A percentile compares a stretch with the other conserved stretches of the same genome.
Evolutionary conservation across 2,888 invertebrate genomes (phyloP).

Genomic region (Pomacea canaliculata): DNA sequence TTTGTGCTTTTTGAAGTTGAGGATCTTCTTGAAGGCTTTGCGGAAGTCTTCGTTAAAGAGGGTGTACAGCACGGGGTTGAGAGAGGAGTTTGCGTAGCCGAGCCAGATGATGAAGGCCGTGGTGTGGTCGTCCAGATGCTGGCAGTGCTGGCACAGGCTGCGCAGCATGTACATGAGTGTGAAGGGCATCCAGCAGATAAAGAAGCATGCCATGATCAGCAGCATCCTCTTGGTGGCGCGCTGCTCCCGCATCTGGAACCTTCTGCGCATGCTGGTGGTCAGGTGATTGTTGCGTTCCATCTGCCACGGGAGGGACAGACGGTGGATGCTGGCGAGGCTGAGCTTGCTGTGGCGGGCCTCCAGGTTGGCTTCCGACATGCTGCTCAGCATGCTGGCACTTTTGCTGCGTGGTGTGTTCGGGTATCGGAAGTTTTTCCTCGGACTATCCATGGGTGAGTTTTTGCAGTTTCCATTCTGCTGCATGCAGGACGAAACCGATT

Average conservation of each 20-base stretch:
- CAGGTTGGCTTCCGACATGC: constrained; percentile 9
- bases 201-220: constrained; percentile 69
- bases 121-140: constrained; percentile 56
- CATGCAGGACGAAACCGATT: constrained; percentile 12
- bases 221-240: constrained; percentile 69
- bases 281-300: constrained; percentile 33
- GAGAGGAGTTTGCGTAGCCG: constrained; percentile 68
- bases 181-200: constrained; percentile 70
- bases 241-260: constrained; percentile 66
- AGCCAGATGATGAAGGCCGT: constrained; percentile 68
- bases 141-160: constrained; percentile 58
- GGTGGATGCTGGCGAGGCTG: constrained; percentile 23
- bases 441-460: neutral
- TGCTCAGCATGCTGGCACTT: constrained; percentile 36
- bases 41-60: constrained; percentile 69
- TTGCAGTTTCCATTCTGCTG: neutral
- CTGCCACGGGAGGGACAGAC: constrained; percentile 34
- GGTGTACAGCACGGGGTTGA: constrained; percentile 69
- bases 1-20: constrained; percentile 33
- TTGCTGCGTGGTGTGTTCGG: constrained; percentile 28
- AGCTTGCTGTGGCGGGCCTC: neutral
- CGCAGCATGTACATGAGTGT: constrained; percentile 68
- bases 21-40: constrained; percentile 63
- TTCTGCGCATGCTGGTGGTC: constrained; percentile 50
- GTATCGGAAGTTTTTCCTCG: neutral